A percentile compares a stretch with the other conserved stretches of the same genome.
These are phyloP conservation scores for Forficula auricularia DNA, from an alignment of 1,140 invertebrate genomes.

Conservation along the genomic window DNA sequence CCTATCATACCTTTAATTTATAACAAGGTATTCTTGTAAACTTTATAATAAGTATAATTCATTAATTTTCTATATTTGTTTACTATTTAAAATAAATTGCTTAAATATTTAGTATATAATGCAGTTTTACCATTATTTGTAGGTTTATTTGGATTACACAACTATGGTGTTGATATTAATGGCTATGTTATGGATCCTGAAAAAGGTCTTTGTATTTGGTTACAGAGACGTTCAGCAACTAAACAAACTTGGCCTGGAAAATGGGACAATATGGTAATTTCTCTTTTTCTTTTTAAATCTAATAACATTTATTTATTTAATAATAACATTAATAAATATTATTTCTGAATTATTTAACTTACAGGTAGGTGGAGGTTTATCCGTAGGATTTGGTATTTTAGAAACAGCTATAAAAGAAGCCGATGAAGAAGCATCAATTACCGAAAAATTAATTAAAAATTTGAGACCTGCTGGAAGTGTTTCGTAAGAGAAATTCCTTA, in stretches of 20 bases:
- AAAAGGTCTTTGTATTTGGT: slow-evolving; percentile 77
- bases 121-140: too few species aligned
- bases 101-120: too few species aligned
- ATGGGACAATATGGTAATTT: slow-evolving; percentile 75
- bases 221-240: slow-evolving; percentile 71
- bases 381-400: slow-evolving; percentile 66
- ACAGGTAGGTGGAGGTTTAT: slow-evolving; percentile 67
- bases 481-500: slow-evolving; percentile 41
- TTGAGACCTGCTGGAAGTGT: slow-evolving; percentile 65
- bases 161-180: slow-evolving; percentile 88
- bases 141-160: slow-evolving; percentile 77
- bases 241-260: slow-evolving; percentile 91
- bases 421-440: slow-evolving; percentile 79
- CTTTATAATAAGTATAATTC: too few species aligned
- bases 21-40: too few species aligned
- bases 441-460: slow-evolving; percentile 50
- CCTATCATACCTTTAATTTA: too few species aligned
- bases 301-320: too few species aligned
- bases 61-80: too few species aligned
- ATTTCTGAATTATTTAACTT: background rate
- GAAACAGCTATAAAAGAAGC: slow-evolving; percentile 87
- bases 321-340: too few species aligned
- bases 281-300: too few species aligned
- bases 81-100: too few species aligned
- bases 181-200: slow-evolving; percentile 72